Conservation (phyloP, 2,888 invertebrate genomes). For the Stenoptilia bipunctidactyla region DNA sequence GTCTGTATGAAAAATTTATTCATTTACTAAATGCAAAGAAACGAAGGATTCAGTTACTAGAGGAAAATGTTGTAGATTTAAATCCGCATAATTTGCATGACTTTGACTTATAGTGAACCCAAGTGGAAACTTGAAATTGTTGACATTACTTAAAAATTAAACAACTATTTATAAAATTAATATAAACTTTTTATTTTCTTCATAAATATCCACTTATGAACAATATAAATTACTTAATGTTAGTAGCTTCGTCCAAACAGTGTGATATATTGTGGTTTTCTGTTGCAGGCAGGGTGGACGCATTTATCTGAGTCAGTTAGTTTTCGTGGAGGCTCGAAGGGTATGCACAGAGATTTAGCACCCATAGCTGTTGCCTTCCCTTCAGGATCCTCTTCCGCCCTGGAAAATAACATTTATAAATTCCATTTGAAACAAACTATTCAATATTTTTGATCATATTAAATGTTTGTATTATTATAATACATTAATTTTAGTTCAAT, state of each 20-base stretch:
- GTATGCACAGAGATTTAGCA: conserved; percentile 98
- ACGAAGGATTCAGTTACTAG: conserved; percentile 18
- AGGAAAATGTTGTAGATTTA: conserved; percentile 30
- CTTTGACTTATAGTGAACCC: too few species aligned
- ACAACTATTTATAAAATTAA: too few species aligned
- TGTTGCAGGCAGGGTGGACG: conserved; percentile 87
- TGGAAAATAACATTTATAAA: conserved; percentile 31
- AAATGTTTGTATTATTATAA: too few species aligned
- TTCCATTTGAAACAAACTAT: too few species aligned
- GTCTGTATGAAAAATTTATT: conserved; percentile 46
- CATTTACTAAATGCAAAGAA: conserved; percentile 41
- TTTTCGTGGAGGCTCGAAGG: conserved; percentile 85
- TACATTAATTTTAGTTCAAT: too few species aligned
- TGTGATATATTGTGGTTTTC: conserved; percentile 86
- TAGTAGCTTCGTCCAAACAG: conserved; percentile 96
- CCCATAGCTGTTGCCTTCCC: conserved; percentile 97
- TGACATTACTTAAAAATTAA: too few species aligned
- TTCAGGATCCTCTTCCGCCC: conserved; percentile 71
- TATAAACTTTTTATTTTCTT: conserved; percentile 19
- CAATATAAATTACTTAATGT: conserved; percentile 9
- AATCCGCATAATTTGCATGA: too few species aligned
- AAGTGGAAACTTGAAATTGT: too few species aligned
- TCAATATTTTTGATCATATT: too few species aligned
- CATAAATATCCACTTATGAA: conserved; percentile 15
- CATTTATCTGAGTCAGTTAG: conserved; percentile 78